phyloP scores from a whole-genome alignment of 2,113 vertebrate species.

The Heptranchias perlo region DNA sequence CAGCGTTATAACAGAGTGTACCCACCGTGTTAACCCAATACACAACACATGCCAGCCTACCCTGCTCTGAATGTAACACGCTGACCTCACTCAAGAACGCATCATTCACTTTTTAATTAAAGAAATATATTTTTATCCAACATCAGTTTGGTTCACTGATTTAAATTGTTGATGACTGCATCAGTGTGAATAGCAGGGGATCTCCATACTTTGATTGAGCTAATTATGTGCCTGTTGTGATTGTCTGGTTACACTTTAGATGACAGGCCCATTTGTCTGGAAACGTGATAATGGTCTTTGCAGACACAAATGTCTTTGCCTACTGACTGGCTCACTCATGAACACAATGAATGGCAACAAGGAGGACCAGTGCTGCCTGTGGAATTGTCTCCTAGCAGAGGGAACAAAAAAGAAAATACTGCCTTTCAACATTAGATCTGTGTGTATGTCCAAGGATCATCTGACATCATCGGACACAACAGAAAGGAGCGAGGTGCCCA shows the following conservation, averaged over 20 bases:
- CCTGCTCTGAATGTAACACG: not conserved
- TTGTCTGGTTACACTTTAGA: not conserved
- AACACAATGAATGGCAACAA: not conserved
- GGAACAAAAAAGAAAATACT: not conserved
- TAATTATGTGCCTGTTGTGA: not conserved
- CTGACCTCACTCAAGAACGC: not conserved
- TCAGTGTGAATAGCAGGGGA: not conserved
- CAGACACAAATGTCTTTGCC: not conserved
- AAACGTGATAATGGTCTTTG: not conserved
- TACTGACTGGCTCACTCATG: not conserved
- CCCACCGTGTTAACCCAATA: not conserved
- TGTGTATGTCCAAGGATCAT: not conserved
- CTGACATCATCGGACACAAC: not conserved
- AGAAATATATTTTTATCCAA: not conserved
- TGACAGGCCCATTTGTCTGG: not conserved
- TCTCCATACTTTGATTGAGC: not conserved
- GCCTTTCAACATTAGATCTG: not conserved
- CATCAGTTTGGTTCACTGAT: not conserved
- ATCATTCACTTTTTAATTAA: not conserved
- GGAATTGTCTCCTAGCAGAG: not conserved
- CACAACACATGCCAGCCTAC: not conserved
- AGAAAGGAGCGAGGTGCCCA: not conserved
- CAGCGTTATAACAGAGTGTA: not conserved
- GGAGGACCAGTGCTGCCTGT: not conserved
- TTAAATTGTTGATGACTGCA: not conserved